phyloP scores from a whole-genome alignment of 2,797 vertebrate genomes.

The Enteromius fasciolatus region DNA sequence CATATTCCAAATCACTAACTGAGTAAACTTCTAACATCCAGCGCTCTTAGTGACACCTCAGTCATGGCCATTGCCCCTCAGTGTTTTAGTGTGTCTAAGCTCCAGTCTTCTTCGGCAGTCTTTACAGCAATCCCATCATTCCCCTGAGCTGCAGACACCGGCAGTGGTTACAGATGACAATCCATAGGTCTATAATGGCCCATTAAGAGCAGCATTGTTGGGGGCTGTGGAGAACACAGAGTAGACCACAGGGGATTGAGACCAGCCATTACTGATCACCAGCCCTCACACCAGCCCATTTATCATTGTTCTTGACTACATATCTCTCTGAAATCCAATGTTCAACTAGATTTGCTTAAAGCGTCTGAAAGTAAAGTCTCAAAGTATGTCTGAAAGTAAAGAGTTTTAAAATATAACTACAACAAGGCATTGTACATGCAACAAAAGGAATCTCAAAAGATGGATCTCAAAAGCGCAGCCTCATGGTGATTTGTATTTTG shows the following conservation, averaged over 20 bases:
- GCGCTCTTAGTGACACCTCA: background rate
- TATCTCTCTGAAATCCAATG: background rate
- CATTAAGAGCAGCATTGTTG: constrained; percentile 51
- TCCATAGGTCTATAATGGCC: constrained; percentile 52
- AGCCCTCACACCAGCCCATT: constrained; percentile 27
- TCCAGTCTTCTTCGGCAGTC: background rate
- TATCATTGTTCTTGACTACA: constrained; percentile 33
- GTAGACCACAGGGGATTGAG: constrained; percentile 23
- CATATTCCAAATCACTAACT: background rate
- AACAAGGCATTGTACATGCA: background rate
- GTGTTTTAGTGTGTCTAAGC: constrained; percentile 26
- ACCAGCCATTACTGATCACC: constrained; percentile 43
- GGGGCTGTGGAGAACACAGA: constrained; percentile 25
- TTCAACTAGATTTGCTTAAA: constrained; percentile 8
- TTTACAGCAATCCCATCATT: constrained; percentile 22
- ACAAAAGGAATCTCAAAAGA: background rate
- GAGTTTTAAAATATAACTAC: background rate
- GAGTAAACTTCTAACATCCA: background rate
- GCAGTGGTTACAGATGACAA: constrained; percentile 32
- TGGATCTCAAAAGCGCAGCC: background rate
- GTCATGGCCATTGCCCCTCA: background rate
- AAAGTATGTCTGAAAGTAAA: background rate
- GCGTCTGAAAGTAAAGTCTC: background rate
- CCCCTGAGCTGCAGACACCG: constrained; percentile 28
- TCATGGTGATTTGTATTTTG: background rate